These are phyloP conservation scores for Drosophila guanche DNA, from an alignment of 1,140 invertebrate genomes.

Conservation along the genomic window DNA sequence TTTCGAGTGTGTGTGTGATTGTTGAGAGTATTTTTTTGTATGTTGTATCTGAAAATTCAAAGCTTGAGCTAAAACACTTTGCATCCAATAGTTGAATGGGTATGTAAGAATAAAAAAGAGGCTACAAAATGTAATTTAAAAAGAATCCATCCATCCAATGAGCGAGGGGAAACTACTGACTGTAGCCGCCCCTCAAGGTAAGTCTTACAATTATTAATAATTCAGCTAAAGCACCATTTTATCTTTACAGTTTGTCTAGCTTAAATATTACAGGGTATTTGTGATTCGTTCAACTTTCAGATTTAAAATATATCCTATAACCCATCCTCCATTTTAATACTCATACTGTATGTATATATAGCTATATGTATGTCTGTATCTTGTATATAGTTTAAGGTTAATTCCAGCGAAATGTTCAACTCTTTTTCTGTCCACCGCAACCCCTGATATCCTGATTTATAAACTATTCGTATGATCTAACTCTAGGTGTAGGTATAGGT, in stretches of 20 bases:
- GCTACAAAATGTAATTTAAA: conserved; percentile 52
- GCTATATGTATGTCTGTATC: conserved; percentile 10
- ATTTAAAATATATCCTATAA: conserved; percentile 41
- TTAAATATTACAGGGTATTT: conserved; percentile 53
- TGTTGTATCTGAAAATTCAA: conserved; percentile 28
- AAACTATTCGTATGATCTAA: conserved; percentile 23
- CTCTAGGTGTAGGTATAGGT: conserved; percentile 1
- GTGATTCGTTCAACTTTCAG: conserved; percentile 37
- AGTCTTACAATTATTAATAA: conserved; percentile 78
- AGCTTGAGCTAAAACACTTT: conserved; percentile 49
- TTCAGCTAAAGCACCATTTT: conserved; percentile 83
- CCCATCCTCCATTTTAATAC: not conserved
- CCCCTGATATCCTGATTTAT: conserved; percentile 34
- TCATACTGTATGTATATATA: conserved; percentile 7
- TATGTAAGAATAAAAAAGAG: conserved; percentile 29
- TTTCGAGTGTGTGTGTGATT: conserved; percentile 20
- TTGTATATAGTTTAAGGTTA: conserved; percentile 5
- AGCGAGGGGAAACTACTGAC: conserved; percentile 44
- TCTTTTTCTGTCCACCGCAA: conserved; percentile 2
- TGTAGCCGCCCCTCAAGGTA: conserved; percentile 35
- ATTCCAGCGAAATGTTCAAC: not conserved
- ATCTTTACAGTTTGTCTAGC: conserved; percentile 68
- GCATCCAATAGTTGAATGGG: conserved; percentile 28
- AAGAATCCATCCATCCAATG: conserved; percentile 29
- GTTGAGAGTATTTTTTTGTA: conserved; percentile 30